Evolutionary conservation across 2,888 invertebrate species (phyloP).

Genomic region (Masnerella sp.): DNA sequence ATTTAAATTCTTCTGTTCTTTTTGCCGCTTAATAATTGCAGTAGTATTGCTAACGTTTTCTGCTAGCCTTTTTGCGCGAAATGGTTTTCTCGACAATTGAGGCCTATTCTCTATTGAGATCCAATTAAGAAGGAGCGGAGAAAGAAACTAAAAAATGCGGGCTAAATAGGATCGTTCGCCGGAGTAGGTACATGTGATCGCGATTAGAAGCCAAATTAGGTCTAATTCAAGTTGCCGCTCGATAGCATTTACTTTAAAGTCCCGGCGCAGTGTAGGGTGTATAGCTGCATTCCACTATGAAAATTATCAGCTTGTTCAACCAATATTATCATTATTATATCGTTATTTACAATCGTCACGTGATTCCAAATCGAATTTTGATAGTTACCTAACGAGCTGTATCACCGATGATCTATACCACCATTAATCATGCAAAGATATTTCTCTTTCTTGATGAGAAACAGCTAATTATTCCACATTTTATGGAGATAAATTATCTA

Average conservation of each 20-base stretch:
- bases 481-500: conserved; percentile 7
- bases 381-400: background rate
- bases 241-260: conserved; percentile 28
- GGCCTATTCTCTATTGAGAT: conserved; percentile 24
- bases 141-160: conserved; percentile 31
- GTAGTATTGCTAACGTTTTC: background rate
- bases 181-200: conserved; percentile 30
- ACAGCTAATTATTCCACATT: conserved; percentile 14
- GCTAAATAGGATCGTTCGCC: conserved; percentile 29
- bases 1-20: too few relatives aligned
- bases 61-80: conserved; percentile 13
- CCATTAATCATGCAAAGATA: too few relatives aligned
- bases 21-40: background rate
- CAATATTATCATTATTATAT: conserved; percentile 18
- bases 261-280: conserved; percentile 12
- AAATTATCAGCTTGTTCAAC: conserved; percentile 23
- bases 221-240: conserved; percentile 38
- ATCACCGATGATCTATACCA: conserved; percentile 11
- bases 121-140: conserved; percentile 32
- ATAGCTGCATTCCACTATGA: conserved; percentile 23
- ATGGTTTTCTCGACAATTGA: conserved; percentile 22
- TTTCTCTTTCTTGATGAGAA: conserved; percentile 22
- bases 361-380: conserved; percentile 10
- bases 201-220: conserved; percentile 48
- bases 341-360: conserved; percentile 7